A percentile compares a stretch with the other conserved stretches of the same genome.
Conservation (phyloP, 2,888 invertebrate genomes). For the Allophyes oxyacanthae region DNA sequence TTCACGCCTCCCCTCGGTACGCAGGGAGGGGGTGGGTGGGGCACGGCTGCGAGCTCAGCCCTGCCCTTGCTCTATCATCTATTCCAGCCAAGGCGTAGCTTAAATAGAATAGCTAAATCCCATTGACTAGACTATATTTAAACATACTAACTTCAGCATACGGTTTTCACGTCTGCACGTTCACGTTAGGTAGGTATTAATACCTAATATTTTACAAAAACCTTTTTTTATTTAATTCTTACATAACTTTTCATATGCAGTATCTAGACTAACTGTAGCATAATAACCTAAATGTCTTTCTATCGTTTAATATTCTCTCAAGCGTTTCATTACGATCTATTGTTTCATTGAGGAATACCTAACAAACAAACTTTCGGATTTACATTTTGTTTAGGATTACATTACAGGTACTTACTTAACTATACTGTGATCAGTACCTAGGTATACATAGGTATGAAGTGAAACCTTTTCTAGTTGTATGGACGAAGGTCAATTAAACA, state of each 20-base stretch:
- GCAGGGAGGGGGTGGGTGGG: slow-evolving; percentile 48
- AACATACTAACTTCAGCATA: background rate
- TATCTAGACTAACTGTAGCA: too few relatives aligned
- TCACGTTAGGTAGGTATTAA: too few relatives aligned
- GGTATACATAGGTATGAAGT: too few relatives aligned
- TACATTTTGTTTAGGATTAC: slow-evolving; percentile 1
- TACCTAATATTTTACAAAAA: too few relatives aligned
- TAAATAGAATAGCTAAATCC: slow-evolving; percentile 27
- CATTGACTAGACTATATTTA: slow-evolving; percentile 32
- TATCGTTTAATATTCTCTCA: background rate
- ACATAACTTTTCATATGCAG: background rate
- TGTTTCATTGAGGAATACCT: background rate
- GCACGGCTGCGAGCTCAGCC: slow-evolving; percentile 36
- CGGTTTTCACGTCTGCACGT: too few relatives aligned
- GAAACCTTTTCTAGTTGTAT: background rate
- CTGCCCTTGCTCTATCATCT: slow-evolving; percentile 63
- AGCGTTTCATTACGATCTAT: background rate
- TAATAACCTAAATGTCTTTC: too few relatives aligned
- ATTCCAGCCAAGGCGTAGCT: slow-evolving; percentile 30
- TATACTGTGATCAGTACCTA: background rate
- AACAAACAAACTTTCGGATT: background rate
- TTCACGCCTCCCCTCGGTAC: slow-evolving; percentile 60
- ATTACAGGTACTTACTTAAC: background rate
- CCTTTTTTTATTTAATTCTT: background rate
- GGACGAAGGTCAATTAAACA: background rate